Evolutionary conservation across 2,797 vertebrate species (phyloP), one percentile per base, ranked within the genome.

Genomic region (Tokudaia muenninki): DNA sequence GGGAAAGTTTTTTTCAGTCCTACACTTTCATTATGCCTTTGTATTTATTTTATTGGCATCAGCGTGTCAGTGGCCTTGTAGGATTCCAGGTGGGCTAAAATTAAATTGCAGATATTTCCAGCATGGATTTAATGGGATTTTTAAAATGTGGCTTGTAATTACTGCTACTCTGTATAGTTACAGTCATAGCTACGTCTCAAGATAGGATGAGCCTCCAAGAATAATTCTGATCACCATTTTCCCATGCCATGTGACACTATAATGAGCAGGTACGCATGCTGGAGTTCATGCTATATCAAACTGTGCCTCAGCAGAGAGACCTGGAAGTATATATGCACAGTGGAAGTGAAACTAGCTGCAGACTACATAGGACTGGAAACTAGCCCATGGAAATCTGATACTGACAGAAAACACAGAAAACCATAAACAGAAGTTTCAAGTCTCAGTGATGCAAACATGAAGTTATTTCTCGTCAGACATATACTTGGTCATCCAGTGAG

Each of bases 391-490:
- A 47, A 82, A 86, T 93, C 82, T 61, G 90, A 75, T 95, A 91
- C 2, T 26, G 29, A 74, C 0, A 63, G 44, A n/a, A 89, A 59
- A 22, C 19, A 94, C 90, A 22, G 41, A 61, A 88, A 86, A 70
- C 59, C 57, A 74, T 55, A 65, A 78, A 55, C 19, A 90, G 47
- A 82, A 37, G 10, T 81, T 92, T 88, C 31, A 29, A 8, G 94
- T 83, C 63, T 90, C 63, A 52, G n/a, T 4, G 3, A 50, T 31
- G 7, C 24, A 93, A 91, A 95, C 55, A 19, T 50, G 37, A 87
- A 78, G 26, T 57, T 86, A 61, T 44, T 81, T 86, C 59, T 94
- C 82, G 14, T 59, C 47, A 96, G 37, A 67, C 86, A 44, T 93
- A 55, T 26, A 88, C 7, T 57, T 11, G 50, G 11, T 92, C 22